Conservation (phyloP, 1,140 invertebrate genomes). For the Diorhabda carinulata region DNA sequence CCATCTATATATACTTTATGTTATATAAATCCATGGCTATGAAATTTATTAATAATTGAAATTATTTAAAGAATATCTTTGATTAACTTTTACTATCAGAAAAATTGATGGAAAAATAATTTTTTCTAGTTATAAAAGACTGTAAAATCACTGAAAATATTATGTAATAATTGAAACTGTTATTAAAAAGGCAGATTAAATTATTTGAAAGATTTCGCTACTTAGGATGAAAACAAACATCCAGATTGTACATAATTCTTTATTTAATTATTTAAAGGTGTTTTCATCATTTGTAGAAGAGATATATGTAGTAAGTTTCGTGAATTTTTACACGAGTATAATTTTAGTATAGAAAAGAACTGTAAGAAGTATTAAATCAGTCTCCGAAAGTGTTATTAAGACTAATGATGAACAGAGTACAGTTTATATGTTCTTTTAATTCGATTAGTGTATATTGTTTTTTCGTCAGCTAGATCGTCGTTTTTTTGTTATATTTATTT, state of each 20-base stretch:
- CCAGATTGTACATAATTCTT: neutral
- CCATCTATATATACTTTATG: too few relatives aligned
- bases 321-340: slow-evolving; percentile 7
- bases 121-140: neutral
- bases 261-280: neutral
- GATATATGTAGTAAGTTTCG: neutral
- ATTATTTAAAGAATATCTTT: too few relatives aligned
- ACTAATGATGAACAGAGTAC: neutral
- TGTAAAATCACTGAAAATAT: neutral
- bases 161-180: neutral
- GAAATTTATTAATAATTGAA: too few relatives aligned
- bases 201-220: slow-evolving; percentile 9
- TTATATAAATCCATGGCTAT: too few relatives aligned
- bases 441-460: neutral
- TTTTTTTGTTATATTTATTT: neutral
- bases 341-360: neutral
- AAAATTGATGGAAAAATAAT: too few relatives aligned
- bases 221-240: neutral
- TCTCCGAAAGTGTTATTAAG: neutral
- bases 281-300: neutral
- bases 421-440: neutral
- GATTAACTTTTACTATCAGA: too few relatives aligned
- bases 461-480: neutral
- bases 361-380: neutral
- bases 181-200: neutral